Base-by-base conservation (phyloP, 2,888 invertebrate genomes). In the Danaus chrysippus region DNA sequence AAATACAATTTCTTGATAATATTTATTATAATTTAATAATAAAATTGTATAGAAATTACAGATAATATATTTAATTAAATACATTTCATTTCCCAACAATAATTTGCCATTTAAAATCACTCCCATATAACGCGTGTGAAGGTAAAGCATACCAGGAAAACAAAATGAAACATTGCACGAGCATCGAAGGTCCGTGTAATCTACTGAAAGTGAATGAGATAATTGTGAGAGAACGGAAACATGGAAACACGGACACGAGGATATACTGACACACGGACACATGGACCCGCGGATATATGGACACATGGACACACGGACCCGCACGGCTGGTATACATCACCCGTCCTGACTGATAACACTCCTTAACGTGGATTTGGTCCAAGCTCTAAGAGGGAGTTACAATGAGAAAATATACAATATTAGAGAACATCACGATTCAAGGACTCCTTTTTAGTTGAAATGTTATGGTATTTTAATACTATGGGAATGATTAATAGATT, bases 291-390 rank as follows among this genome's bases (percentile, higher is more conserved):
- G 62, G 67, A 15, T 63, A 63, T 58, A 54, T 42, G 46, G 54
- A 61, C 60, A 10, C 53, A 23, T 64, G 68, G 70, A 58, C 66
- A 23, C 66, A 42, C 66, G 66, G 67, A 42, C 66, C 66, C 56
- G 65, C 65, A 66, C 72, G 66, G 68, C 70, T 65, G 63, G 75
- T 80, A 84, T 86, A 82, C 81, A 84, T 85, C 86, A 85, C 84
- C 70, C 75, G 71, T 69, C 65, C 78, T 85, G 87, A 87, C 83
- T 86, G 86, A 87, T 87, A 81, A 83, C 84, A 79, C 77, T 81
- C 80, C 82, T 85, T 84, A 83, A 77, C 72, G 71, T 59, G 56
- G 59, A 13, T 5, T 0, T 15, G 67, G 65, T 15, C 2, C 69
- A 71, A 80, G 66, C 0, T 42, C 73, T 0, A 46, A 52, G 74